Evolutionary conservation across 2,888 invertebrate genomes (phyloP).

Genomic region (Cyclophora albipunctata): DNA sequence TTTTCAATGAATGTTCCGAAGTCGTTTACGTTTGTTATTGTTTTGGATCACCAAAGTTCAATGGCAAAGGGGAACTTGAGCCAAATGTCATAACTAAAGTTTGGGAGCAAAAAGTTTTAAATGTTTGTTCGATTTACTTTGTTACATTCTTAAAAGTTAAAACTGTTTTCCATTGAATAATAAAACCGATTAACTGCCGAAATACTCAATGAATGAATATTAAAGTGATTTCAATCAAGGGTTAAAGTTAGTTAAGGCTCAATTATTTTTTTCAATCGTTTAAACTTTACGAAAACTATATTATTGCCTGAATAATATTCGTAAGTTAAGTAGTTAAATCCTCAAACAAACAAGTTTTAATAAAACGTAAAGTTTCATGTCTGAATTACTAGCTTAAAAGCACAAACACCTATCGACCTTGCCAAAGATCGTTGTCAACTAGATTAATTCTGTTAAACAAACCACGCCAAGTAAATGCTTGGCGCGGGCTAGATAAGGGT

Average conservation of each 20-base stretch:
- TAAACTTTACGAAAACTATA: too few species aligned
- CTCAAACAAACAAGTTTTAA: too few species aligned
- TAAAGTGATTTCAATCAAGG: too few species aligned
- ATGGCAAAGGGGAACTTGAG: constrained; percentile 30
- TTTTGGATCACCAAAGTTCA: constrained; percentile 65
- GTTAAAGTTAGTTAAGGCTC: too few species aligned
- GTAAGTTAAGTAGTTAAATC: too few species aligned
- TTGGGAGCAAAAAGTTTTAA: constrained; percentile 7
- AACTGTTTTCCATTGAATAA: too few species aligned
- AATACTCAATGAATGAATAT: too few species aligned
- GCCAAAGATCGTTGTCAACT: constrained; percentile 35
- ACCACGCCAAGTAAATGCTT: constrained; percentile 52
- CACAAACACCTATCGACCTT: constrained; percentile 25
- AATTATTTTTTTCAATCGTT: too few species aligned
- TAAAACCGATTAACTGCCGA: too few species aligned
- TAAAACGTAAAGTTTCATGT: too few species aligned
- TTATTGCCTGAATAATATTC: too few species aligned
- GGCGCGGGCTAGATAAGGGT: constrained; percentile 58
- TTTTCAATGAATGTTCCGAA: constrained; percentile 65
- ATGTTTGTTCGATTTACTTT: constrained; percentile 1
- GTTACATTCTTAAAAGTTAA: too few species aligned
- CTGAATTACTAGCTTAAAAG: neutral
- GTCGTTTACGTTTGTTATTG: constrained; percentile 68
- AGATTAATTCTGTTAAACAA: constrained; percentile 72
- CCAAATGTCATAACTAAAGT: constrained; percentile 28